Evolutionary conservation across 1,140 invertebrate genomes (phyloP), one percentile per base, ranked within the genome.

Genomic region (Ostrea edulis): DNA sequence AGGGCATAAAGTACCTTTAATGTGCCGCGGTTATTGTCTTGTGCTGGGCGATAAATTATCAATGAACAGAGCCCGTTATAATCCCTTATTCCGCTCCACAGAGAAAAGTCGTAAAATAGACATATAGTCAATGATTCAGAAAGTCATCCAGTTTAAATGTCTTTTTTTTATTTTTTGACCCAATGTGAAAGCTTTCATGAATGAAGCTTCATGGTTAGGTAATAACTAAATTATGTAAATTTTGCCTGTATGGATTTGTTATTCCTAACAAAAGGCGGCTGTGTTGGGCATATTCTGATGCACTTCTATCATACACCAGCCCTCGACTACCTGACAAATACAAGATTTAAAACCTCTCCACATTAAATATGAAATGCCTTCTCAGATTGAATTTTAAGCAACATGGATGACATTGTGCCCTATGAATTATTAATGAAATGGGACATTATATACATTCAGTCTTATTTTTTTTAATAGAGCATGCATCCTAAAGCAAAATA

Each of bases 341-440:
- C 29, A 8, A 25, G 29, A 29, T 12, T 14, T 71, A 35, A 12
- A 14, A 25, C 68, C 68, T 71, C 8, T 35, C 68, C 4, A 25
- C 25, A 71, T 29, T 29, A 7, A n/a, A n/a, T 5, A 62, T 20
- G 25, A 29, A 71, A 71, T 71, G 68, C 25, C 12, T 71, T 11
- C 2, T 4, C 68, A 62, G 14, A 44, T 25, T 71, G 68, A 71
- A 71, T 71, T 71, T 71, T 71, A 71, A 71, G 12, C 25, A 71
- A 12, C 25, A 22, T 25, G 25, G 22, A 71, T 71, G 25, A 22
- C 22, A 12, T 29, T 25, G 35, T 25, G 12, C 22, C 25, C 29
- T 71, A 71, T 71, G 68, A 71, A 71, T 71, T 29, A 71, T 71
- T 71, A 25, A 71, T 71, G 68, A 71, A 71, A 71, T 71, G 17